Percentiles rank a stretch among this genome's conserved stretches.
Conservation (phyloP, 2,888 invertebrate genomes). For the Drosophila colorata region DNA sequence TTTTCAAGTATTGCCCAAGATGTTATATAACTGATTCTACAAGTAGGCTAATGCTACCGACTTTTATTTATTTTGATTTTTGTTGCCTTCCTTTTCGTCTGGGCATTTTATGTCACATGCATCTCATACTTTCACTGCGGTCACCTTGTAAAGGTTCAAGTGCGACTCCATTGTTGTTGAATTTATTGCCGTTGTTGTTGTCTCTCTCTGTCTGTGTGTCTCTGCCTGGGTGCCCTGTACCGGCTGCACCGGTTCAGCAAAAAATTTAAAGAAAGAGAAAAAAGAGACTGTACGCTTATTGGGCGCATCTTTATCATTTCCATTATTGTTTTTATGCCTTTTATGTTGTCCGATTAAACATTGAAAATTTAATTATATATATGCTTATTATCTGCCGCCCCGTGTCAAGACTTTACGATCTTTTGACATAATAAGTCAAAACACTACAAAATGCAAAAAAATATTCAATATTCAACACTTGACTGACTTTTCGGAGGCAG, state of each 20-base stretch:
- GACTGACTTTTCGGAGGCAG: slow-evolving; percentile 52
- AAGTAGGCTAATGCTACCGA: background rate
- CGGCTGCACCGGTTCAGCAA: slow-evolving; percentile 50
- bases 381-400: slow-evolving; percentile 28
- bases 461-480: slow-evolving; percentile 46
- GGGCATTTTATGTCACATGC: slow-evolving; percentile 59
- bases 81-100: slow-evolving; percentile 5
- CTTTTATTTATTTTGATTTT: background rate
- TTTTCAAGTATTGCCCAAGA: background rate
- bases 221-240: slow-evolving; percentile 39
- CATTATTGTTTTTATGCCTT: slow-evolving; percentile 25
- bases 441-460: slow-evolving; percentile 3
- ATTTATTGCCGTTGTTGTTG: slow-evolving; percentile 2
- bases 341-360: slow-evolving; percentile 51
- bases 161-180: slow-evolving; percentile 52
- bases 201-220: too few species aligned
- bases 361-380: slow-evolving; percentile 43
- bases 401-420: slow-evolving; percentile 26
- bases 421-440: slow-evolving; percentile 40
- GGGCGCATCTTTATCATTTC: slow-evolving; percentile 46
- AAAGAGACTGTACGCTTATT: slow-evolving; percentile 42
- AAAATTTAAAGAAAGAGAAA: slow-evolving; percentile 1
- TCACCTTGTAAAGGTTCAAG: slow-evolving; percentile 76
- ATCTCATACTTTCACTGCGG: slow-evolving; percentile 69
- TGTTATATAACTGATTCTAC: slow-evolving; percentile 33